These are phyloP conservation scores for Apogon hyalosoma DNA, from an alignment of 2,797 vertebrate genomes.

Conservation along the genomic window DNA sequence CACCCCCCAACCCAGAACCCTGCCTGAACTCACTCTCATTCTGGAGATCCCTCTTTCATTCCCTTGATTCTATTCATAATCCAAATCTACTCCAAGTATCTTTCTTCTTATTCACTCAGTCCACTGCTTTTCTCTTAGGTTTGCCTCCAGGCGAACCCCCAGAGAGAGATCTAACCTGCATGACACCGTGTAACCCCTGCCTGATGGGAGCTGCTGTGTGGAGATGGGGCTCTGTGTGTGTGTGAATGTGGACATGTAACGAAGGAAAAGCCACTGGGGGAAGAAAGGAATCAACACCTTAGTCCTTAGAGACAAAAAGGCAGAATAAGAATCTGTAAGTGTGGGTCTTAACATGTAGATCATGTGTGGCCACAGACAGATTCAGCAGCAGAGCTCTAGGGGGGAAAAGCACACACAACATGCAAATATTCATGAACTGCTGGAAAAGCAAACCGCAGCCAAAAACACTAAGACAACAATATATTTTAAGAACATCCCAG, in stretches of 20 bases:
- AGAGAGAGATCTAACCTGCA: slow-evolving; percentile 73
- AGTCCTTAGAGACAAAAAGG: slow-evolving; percentile 58
- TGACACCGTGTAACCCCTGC: slow-evolving; percentile 75
- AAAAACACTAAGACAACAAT: slow-evolving; percentile 58
- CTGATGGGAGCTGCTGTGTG: slow-evolving; percentile 59
- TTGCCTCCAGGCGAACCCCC: slow-evolving; percentile 68
- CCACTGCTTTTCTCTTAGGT: slow-evolving; percentile 65
- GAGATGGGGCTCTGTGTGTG: slow-evolving; percentile 33
- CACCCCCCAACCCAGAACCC: slow-evolving; percentile 78
- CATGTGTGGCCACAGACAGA: slow-evolving; percentile 58
- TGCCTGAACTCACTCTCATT: slow-evolving; percentile 84
- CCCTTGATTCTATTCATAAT: slow-evolving; percentile 68
- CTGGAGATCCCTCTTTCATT: slow-evolving; percentile 71
- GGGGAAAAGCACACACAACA: slow-evolving; percentile 18
- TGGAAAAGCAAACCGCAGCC: slow-evolving; percentile 40
- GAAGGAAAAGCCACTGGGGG: slow-evolving; percentile 62
- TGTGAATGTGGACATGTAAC: slow-evolving; percentile 42
- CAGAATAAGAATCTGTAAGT: slow-evolving; percentile 70
- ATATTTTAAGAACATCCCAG: slow-evolving; percentile 50
- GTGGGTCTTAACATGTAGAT: slow-evolving; percentile 54
- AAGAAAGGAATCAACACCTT: slow-evolving; percentile 75
- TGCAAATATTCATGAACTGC: slow-evolving; percentile 47
- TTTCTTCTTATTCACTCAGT: slow-evolving; percentile 46
- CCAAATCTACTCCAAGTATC: slow-evolving; percentile 68
- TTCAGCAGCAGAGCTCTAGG: slow-evolving; percentile 31